These are phyloP conservation scores for Chrysomela aeneicollis DNA, from an alignment of 2,888 invertebrate species.

Conservation along the genomic window DNA sequence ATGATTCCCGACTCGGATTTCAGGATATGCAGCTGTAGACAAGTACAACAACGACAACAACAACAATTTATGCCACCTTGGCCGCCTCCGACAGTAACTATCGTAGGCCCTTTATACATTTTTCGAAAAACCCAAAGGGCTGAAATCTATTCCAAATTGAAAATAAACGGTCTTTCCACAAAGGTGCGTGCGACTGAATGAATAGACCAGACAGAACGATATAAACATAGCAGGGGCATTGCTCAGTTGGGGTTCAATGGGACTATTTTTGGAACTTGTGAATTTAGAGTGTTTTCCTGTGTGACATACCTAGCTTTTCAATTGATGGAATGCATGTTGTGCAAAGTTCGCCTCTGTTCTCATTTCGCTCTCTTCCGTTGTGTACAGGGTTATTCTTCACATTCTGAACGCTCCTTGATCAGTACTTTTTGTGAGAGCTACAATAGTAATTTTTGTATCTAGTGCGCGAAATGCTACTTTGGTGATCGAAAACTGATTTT, in stretches of 20 bases:
- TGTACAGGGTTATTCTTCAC: too few species aligned
- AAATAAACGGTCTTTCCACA: constrained; percentile 2
- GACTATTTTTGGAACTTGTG: constrained; percentile 37
- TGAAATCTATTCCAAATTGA: neutral
- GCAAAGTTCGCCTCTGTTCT: neutral
- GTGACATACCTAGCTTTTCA: constrained; percentile 1
- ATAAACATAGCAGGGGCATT: constrained; percentile 27
- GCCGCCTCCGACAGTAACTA: constrained; percentile 37
- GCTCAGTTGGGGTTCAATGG: constrained; percentile 30
- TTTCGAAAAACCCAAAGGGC: constrained; percentile 9
- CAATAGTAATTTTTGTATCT: too few species aligned
- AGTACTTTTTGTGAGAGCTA: too few species aligned
- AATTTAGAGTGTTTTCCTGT: constrained; percentile 25
- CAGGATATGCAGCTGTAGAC: constrained; percentile 79
- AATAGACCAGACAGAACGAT: constrained; percentile 15
- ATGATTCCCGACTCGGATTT: constrained; percentile 76
- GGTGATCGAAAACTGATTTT: too few species aligned
- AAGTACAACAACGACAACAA: constrained; percentile 80
- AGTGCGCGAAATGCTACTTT: too few species aligned
- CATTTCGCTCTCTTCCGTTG: neutral
- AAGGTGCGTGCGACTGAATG: constrained; percentile 10
- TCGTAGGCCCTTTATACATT: constrained; percentile 39
- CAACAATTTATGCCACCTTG: constrained; percentile 68
- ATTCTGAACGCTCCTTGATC: too few species aligned
- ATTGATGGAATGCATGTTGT: constrained; percentile 8